These are phyloP conservation scores for Oxygymnocypris stewartii DNA, from an alignment of 2,113 vertebrate species.

Conservation along the genomic window DNA sequence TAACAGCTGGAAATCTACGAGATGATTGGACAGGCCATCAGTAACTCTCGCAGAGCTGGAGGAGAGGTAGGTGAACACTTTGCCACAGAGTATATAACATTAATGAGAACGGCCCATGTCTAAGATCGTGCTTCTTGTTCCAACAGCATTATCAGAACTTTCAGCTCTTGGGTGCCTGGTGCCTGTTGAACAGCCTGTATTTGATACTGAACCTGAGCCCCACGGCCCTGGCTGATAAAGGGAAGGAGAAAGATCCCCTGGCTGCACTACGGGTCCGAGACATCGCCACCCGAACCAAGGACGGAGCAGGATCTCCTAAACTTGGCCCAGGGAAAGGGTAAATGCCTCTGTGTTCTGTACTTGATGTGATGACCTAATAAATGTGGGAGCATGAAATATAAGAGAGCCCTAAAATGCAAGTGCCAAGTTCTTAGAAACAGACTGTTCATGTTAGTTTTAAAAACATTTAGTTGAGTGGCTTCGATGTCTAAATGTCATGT, in stretches of 20 bases:
- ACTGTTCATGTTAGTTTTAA: neutral
- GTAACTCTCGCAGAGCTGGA: slow-evolving; percentile 90
- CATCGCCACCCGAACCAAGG: slow-evolving; percentile 91
- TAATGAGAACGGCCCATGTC: neutral
- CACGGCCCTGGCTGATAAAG: slow-evolving; percentile 94
- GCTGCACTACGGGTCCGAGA: slow-evolving; percentile 94
- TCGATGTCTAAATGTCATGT: too few species aligned
- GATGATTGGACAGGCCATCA: slow-evolving; percentile 98
- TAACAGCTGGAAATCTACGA: slow-evolving; percentile 97
- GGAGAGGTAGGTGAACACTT: slow-evolving; percentile 82
- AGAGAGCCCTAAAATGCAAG: neutral
- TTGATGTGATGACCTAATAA: neutral
- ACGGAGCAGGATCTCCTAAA: slow-evolving; percentile 95
- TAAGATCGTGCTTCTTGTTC: neutral
- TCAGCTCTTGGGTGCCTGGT: slow-evolving; percentile 97
- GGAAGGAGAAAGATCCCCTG: slow-evolving; percentile 96
- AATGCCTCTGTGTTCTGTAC: slow-evolving; percentile 27
- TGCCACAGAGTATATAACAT: neutral
- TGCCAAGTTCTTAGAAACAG: neutral
- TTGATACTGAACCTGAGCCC: slow-evolving; percentile 97
- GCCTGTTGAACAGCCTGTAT: slow-evolving; percentile 96
- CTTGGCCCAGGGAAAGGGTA: slow-evolving; percentile 96
- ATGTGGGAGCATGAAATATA: neutral
- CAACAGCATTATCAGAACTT: slow-evolving; percentile 98
- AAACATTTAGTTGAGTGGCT: neutral